Evolutionary conservation across 2,888 invertebrate genomes (phyloP), one percentile per base, ranked within the genome.

Genomic region (Agrotis ipsilon): DNA sequence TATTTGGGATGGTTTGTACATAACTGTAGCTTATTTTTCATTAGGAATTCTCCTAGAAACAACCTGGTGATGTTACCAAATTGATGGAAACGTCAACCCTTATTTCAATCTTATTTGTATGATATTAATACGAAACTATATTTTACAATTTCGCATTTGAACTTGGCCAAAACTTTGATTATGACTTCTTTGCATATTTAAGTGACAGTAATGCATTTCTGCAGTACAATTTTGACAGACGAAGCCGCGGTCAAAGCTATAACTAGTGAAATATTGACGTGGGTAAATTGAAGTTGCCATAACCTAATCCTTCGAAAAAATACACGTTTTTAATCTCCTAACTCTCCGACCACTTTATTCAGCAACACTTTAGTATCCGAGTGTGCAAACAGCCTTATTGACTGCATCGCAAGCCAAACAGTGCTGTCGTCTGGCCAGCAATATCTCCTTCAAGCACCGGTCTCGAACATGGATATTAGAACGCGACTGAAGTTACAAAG

Each of bases 381-480:
- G 64, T 78, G 46, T 70, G 16, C 0, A 75, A 62, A 24, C 21
- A 14, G 24, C 78, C 64, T 82, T 84, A 73, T 55, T 39, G 21
- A 11, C 52, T 49, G 43, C 13, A 58, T 55, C 63, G 73, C 49
- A 78, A 74, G 69, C 72, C 85, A 80, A 85, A 85, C 83, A 83
- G 75, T 76, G 52, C 76, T 78, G 75, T 83, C 78, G 83, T 75
- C 81, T 78, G 75, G 66, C 61, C 76, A 75, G 82, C 83, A 85
- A 85, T 85, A 85, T 82, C 82, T 81, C 71, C 68, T 81, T 79
- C 64, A 73, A 84, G 83, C 68, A 55, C 55, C 32, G 66, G 75
- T 81, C 83, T 83, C 73, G 65, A 83, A 78, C 85, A 85, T 85
- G 85, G 85, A 85, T 85, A 85, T 85, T 85, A 85, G 78, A 85